Conservation (phyloP, 2,888 invertebrate genomes). For the Perithous albicinctus region DNA sequence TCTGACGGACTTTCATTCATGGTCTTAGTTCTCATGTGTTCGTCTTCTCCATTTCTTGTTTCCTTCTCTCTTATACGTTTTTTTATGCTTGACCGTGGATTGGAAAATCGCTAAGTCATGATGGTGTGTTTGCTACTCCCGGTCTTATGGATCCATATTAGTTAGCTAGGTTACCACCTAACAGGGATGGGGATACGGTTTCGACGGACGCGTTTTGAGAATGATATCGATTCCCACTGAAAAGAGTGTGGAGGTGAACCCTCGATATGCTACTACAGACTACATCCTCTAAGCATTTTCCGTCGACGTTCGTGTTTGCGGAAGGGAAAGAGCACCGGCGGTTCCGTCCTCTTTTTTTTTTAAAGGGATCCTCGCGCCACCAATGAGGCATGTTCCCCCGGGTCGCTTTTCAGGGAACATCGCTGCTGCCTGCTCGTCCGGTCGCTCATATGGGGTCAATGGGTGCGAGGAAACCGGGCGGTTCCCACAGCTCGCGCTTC, state of each 20-base stretch:
- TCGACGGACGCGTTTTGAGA: constrained; percentile 3
- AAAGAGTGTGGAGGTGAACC: background rate
- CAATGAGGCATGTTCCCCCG: constrained; percentile 48
- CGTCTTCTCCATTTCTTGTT: background rate
- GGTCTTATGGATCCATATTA: constrained; percentile 1
- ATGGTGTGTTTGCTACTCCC: background rate
- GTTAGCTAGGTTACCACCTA: background rate
- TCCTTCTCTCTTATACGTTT: background rate
- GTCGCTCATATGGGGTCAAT: constrained; percentile 68
- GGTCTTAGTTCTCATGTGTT: background rate
- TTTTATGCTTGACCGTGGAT: background rate
- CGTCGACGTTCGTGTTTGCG: constrained; percentile 73
- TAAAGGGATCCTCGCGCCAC: constrained; percentile 14
- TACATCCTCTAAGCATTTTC: constrained; percentile 12
- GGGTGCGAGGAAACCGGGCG: constrained; percentile 76
- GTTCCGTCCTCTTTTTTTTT: constrained; percentile 48
- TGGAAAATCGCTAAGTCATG: constrained; percentile 31
- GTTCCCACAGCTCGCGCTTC: constrained; percentile 79
- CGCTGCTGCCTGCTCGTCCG: constrained; percentile 65
- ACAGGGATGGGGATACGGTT: constrained; percentile 10
- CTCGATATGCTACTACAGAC: background rate
- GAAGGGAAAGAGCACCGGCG: constrained; percentile 70
- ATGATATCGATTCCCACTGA: constrained; percentile 30
- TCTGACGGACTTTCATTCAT: background rate
- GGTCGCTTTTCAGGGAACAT: constrained; percentile 70